Conservation (phyloP, 2,797 vertebrate genomes). For the Lithobates pipiens region DNA sequence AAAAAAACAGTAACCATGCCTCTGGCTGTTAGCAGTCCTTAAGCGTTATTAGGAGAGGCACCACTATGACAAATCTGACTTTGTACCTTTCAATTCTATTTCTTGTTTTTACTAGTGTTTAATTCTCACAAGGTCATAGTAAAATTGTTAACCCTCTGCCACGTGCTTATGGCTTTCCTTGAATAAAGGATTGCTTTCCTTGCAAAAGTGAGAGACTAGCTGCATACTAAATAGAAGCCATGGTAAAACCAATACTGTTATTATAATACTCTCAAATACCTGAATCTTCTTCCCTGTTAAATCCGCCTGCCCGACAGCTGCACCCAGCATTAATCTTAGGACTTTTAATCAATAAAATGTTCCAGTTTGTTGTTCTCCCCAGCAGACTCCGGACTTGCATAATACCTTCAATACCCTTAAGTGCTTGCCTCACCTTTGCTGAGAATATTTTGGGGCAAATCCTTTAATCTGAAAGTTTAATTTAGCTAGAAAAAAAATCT, state of each 20-base stretch:
- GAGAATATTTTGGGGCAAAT: conserved; percentile 66
- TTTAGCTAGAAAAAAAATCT: conserved; percentile 61
- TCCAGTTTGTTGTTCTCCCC: conserved; percentile 61
- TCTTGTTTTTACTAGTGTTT: neutral
- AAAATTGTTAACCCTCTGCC: neutral
- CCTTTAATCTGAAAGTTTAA: conserved; percentile 69
- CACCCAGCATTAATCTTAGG: conserved; percentile 61
- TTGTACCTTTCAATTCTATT: neutral
- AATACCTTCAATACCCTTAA: conserved; percentile 63
- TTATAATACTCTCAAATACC: conserved; percentile 55
- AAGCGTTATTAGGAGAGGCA: neutral
- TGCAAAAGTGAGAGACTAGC: conserved; percentile 6
- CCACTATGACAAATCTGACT: neutral
- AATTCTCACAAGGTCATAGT: neutral
- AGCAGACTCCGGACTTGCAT: conserved; percentile 61
- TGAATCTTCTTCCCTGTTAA: conserved; percentile 58
- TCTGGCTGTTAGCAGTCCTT: neutral
- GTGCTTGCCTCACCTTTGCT: conserved; percentile 63
- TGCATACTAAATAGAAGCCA: conserved; percentile 48
- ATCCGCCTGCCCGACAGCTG: conserved; percentile 54
- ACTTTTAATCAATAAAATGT: conserved; percentile 64
- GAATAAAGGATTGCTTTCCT: conserved; percentile 1
- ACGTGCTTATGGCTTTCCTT: neutral
- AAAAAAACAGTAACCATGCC: too few species aligned
- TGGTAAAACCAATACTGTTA: conserved; percentile 55